phyloP scores from a whole-genome alignment of 2,888 invertebrate genomes.

The Psylliodes chrysocephalus region DNA sequence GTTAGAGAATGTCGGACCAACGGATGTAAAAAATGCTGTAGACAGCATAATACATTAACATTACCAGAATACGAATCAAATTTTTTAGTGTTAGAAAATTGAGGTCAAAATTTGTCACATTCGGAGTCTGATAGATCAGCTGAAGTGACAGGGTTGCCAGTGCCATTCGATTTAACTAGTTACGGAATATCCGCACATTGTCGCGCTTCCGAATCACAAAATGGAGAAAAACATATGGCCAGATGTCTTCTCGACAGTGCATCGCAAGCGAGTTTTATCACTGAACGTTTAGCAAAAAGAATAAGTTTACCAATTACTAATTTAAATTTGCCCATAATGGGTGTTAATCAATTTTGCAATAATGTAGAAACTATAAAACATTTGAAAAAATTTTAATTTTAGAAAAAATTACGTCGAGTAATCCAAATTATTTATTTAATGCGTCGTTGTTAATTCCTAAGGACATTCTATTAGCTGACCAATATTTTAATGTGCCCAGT shows the following conservation, averaged over 20 bases:
- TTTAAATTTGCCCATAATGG: conserved; percentile 2
- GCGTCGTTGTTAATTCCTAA: conserved; percentile 2
- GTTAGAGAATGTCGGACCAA: not conserved
- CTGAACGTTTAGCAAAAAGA: conserved; percentile 4
- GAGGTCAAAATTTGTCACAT: too few species aligned
- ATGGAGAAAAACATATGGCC: too few species aligned
- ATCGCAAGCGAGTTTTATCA: too few species aligned
- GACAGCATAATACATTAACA: conserved; percentile 1
- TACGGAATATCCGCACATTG: too few species aligned
- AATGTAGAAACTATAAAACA: not conserved
- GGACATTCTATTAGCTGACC: conserved; percentile 19
- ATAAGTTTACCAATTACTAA: not conserved
- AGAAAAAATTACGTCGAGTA: conserved; percentile 1
- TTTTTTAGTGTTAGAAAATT: too few species aligned
- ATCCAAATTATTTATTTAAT: not conserved
- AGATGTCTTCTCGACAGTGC: too few species aligned
- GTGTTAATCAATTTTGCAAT: not conserved
- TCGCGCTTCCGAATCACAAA: too few species aligned
- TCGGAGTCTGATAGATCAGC: too few species aligned
- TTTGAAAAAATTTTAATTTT: not conserved
- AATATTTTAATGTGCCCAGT: conserved; percentile 8
- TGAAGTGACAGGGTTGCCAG: too few species aligned
- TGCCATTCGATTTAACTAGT: too few species aligned
- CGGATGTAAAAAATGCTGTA: not conserved
- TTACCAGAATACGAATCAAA: too few species aligned